Base-by-base conservation (phyloP, 64 coral and sea anemone species). In the Porites lutea region DNA sequence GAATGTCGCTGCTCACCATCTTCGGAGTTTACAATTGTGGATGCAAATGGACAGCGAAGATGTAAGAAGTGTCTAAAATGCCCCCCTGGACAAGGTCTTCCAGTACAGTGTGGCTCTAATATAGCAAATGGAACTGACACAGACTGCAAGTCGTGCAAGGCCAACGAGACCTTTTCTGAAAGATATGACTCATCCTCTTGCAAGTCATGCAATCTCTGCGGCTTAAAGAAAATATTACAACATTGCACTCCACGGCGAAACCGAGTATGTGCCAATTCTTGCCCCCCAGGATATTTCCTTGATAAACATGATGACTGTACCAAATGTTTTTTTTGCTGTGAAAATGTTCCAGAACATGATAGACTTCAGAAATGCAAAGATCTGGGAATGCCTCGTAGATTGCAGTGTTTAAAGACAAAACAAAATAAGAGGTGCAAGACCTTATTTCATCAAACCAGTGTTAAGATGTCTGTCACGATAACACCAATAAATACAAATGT, bases 161-260 rank as follows among this genome's bases (percentile, higher is more conserved):
- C 16, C 2, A 62, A 76, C 48, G 13, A 19, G 53, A 76, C 86
- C 0, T 88, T 61, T 8, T 88, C 86, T 2, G 14, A 75, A 19
- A 76, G 8, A 3, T 50, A 88, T 60, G 23, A 50, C 13, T 61
- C 70, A 12, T 59, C 46, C 58, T 76, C 19, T 15, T 88, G 86
- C 67, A 88, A 61, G 23, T 3, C 86, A 8, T 88, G 86, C 55
- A 49, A 76, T 20, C 16, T 57, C 18, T 88, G 86, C 57, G 86
- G 74, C 13, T 15, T 75, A 46, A 76, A 19, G 54, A 62, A 75
- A 13, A 12, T 75, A 1, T 6, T 76, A 3, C 86, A 88, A 22
- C 9, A 59, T 0, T 88, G 86, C 52, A 76, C 86, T 14, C 74
- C 74, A 5, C 3, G 44, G 3, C 18, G 45, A 59, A 88, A 88